These are phyloP conservation scores for Hemiscyllium ocellatum DNA, from an alignment of 2,113 vertebrate species.

Conservation along the genomic window DNA sequence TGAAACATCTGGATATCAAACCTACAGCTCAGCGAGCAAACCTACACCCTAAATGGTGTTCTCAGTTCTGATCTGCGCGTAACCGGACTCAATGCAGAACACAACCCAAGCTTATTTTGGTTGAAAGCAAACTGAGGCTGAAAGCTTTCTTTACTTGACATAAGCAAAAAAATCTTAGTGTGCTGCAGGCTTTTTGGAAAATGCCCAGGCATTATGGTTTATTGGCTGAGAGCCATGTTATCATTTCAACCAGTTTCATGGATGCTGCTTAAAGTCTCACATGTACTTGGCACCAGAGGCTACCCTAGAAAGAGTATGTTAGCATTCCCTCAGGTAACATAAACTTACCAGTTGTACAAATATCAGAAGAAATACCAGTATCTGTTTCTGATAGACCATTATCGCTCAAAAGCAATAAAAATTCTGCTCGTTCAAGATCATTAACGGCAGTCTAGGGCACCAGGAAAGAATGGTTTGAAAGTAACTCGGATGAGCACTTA, in stretches of 20 bases:
- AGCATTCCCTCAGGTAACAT: neutral
- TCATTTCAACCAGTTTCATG: neutral
- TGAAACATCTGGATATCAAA: no score
- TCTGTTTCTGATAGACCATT: neutral
- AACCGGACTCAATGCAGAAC: neutral
- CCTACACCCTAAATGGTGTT: no score
- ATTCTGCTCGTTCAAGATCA: neutral
- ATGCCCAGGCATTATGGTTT: neutral
- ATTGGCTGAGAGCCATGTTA: neutral
- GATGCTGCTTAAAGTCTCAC: neutral
- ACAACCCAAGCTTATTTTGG: neutral
- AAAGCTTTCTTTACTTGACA: neutral
- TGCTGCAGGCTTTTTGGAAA: neutral
- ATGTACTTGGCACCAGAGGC: neutral
- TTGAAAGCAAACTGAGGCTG: neutral
- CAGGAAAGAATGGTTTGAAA: constrained; percentile 7
- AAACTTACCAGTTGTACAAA: neutral
- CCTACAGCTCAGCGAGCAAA: no score
- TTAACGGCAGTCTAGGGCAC: neutral
- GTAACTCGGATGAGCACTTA: neutral
- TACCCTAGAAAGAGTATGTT: neutral
- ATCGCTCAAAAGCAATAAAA: constrained; percentile 5
- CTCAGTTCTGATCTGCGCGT: neutral
- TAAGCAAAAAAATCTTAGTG: neutral
- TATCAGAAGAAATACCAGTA: neutral